Conservation (phyloP, 2,888 invertebrate genomes). For the Drosophila macrospina region DNA sequence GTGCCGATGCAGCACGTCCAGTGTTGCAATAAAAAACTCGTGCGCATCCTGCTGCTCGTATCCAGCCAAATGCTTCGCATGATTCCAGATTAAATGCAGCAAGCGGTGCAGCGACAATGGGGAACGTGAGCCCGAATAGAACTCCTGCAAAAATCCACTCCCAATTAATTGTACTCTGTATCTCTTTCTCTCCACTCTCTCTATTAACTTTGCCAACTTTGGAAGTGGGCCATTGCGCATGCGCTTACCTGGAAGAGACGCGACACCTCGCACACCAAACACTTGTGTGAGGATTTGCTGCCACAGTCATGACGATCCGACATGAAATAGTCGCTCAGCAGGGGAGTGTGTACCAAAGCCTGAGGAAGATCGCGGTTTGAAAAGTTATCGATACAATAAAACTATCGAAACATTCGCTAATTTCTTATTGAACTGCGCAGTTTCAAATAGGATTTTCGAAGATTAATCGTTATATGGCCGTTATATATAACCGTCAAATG, state of each 20-base stretch:
- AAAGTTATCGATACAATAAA: constrained; percentile 1
- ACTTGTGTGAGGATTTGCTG: constrained; percentile 88
- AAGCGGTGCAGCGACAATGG: constrained; percentile 95
- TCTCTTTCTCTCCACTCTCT: not conserved
- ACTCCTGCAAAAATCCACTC: constrained; percentile 87
- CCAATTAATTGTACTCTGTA: not conserved
- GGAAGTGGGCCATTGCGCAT: constrained; percentile 8
- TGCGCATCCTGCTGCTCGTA: constrained; percentile 99
- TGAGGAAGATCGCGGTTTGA: constrained; percentile 79
- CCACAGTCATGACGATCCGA: constrained; percentile 95
- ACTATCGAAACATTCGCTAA: not conserved
- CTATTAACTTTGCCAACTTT: not conserved
- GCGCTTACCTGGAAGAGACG: constrained; percentile 94
- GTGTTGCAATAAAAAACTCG: constrained; percentile 98
- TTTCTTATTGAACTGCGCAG: not conserved
- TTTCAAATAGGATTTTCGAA: too few relatives aligned
- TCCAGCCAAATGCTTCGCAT: constrained; percentile 96
- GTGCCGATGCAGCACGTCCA: constrained; percentile 96
- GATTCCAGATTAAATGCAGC: constrained; percentile 98
- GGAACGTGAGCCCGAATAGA: constrained; percentile 95
- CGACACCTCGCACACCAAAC: constrained; percentile 98
- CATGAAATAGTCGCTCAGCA: constrained; percentile 97
- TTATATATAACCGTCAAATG: too few relatives aligned
- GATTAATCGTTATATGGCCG: too few relatives aligned
- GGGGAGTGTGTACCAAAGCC: constrained; percentile 97